These are phyloP conservation scores for Nesoenas mayeri DNA, from an alignment of 2,113 vertebrate genomes.

Conservation along the genomic window DNA sequence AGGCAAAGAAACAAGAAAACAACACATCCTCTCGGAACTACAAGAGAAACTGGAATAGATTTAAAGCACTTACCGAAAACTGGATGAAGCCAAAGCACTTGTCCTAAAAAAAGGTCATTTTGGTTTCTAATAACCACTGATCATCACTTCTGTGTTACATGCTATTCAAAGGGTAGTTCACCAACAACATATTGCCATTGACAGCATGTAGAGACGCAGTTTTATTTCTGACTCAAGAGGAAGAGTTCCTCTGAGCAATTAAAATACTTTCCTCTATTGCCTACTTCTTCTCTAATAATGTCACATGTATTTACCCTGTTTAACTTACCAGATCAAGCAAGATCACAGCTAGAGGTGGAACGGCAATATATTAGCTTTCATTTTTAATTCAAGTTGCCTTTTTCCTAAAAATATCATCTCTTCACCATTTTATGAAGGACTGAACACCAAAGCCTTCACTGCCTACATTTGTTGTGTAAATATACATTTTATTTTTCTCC, in stretches of 20 bases:
- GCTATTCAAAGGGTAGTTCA: slow-evolving; percentile 11
- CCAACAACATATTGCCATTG: slow-evolving; percentile 19
- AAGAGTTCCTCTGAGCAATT: slow-evolving; percentile 43
- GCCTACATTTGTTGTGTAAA: slow-evolving; percentile 44
- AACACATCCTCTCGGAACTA: background rate
- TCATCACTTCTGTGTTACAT: background rate
- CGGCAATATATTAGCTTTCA: background rate
- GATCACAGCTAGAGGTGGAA: background rate
- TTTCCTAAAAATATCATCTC: background rate
- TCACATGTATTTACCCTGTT: slow-evolving; percentile 1
- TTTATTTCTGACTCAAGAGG: slow-evolving; percentile 24
- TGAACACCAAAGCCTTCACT: background rate
- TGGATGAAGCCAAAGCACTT: background rate
- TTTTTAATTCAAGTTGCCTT: slow-evolving; percentile 22
- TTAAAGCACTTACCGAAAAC: background rate
- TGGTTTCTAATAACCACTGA: background rate
- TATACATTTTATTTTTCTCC: slow-evolving; percentile 10
- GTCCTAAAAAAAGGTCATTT: slow-evolving; percentile 17
- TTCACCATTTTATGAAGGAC: background rate
- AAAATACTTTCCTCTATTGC: slow-evolving; percentile 25
- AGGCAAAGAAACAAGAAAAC: background rate
- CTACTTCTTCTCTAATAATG: slow-evolving; percentile 24
- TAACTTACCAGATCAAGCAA: background rate
- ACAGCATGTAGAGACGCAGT: background rate
- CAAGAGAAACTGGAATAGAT: background rate